These are phyloP conservation scores for Coptotermes formosanus DNA, from an alignment of 1,140 invertebrate species.

Conservation along the genomic window DNA sequence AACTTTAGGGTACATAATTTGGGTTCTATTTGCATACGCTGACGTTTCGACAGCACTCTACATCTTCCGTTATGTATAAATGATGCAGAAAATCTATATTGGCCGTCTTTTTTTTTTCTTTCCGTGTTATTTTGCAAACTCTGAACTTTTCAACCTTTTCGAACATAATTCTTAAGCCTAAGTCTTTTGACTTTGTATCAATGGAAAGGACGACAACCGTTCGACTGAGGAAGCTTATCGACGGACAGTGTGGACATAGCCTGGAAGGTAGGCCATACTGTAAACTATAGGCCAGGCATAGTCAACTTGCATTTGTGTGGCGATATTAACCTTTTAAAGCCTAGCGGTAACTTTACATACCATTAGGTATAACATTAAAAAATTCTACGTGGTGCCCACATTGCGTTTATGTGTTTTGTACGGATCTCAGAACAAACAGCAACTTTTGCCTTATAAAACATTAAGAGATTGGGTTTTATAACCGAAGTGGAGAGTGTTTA, in stretches of 20 bases:
- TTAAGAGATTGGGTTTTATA: too few species aligned
- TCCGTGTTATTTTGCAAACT: neutral
- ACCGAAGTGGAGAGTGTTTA: too few species aligned
- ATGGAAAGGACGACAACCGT: neutral
- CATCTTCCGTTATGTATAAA: neutral
- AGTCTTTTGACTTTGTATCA: slow-evolving; percentile 11
- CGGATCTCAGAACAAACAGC: too few species aligned
- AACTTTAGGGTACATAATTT: too few species aligned
- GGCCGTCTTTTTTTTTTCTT: neutral
- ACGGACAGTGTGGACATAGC: neutral
- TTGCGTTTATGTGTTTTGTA: too few species aligned
- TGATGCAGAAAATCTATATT: slow-evolving; percentile 8
- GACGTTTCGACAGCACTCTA: neutral
- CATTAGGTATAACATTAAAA: too few species aligned
- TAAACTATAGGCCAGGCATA: neutral
- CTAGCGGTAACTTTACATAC: too few species aligned
- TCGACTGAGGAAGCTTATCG: neutral
- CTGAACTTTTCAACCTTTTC: slow-evolving; percentile 11
- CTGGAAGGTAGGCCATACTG: neutral
- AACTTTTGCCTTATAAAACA: too few species aligned
- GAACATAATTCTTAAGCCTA: slow-evolving; percentile 7
- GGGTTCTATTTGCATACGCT: neutral
- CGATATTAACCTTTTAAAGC: too few species aligned
- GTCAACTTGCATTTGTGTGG: neutral
- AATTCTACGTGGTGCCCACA: too few species aligned